Percentiles rank a stretch among this genome's conserved stretches.
phyloP scores from a whole-genome alignment of 1,140 invertebrate genomes.

The Liolophura sinensis region DNA sequence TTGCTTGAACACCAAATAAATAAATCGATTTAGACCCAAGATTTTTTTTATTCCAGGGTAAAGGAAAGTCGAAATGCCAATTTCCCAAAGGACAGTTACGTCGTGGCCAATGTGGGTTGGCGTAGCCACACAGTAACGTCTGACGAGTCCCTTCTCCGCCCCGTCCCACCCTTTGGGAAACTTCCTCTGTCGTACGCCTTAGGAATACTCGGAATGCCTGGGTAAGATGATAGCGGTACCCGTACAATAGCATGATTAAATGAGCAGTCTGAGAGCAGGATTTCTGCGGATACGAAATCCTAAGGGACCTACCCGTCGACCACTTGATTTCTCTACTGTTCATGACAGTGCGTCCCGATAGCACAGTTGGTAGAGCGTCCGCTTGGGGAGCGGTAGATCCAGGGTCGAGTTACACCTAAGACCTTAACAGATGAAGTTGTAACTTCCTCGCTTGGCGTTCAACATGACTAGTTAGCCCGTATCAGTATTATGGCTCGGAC shows the following conservation, averaged over 20 bases:
- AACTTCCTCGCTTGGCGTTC: too few species aligned
- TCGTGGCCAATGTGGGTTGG: conserved; percentile 4
- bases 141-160: background rate
- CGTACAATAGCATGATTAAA: background rate
- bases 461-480: too few species aligned
- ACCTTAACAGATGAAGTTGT: too few species aligned
- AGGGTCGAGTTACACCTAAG: too few species aligned
- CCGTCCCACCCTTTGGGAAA: background rate
- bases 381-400: too few species aligned
- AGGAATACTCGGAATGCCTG: background rate
- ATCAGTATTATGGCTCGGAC: too few species aligned
- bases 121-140: conserved; percentile 2
- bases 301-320: too few species aligned
- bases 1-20: too few species aligned
- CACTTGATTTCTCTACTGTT: too few species aligned
- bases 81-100: conserved; percentile 10
- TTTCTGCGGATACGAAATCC: background rate
- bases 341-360: too few species aligned
- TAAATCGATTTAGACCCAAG: background rate
- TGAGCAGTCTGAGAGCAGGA: background rate
- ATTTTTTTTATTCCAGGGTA: conserved; percentile 11
- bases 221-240: background rate
- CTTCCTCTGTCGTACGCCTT: background rate
- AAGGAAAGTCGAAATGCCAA: conserved; percentile 19
- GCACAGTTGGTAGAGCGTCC: too few species aligned